Base-by-base conservation (phyloP, 2,888 invertebrate genomes). In the Gonocerus acuteangulatus region DNA sequence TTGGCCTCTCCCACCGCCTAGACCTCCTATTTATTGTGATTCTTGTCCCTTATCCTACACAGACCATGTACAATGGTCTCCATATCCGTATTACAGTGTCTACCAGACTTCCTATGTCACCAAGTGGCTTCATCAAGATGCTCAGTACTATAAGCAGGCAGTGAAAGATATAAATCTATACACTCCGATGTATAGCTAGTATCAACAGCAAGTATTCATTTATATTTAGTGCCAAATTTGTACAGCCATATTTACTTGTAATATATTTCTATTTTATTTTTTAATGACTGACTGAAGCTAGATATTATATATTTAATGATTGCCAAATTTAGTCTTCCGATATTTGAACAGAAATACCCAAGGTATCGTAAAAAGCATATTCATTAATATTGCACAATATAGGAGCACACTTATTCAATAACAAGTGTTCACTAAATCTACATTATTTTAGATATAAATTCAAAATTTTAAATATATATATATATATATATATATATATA, bases 81-180 rank as follows among this genome's bases (percentile, higher is more conserved):
- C 15, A 15, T 63, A 52, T 27, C 45, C 63, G 2, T 59, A 60
- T 34, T 65, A 63, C 52, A 47, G 61, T 22, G 54, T 52, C 23
- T 56, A 57, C 34, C 62, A 63, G 19, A 60, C 63, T 48, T 62
- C 65, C 45, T 65, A 63, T 58, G 61, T 65, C 39, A 63, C 63
- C 47, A 61, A 48, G 32, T 61, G 63, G 61, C 63, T 63, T 15
- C 62, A 62, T 44, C 60, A 63, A n/a, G 65, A 65, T 44, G 63
- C 48, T 7, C 54, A 56, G 34, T 65, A 65, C 60, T 65, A 65
- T 45, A 65, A 65, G 54, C 65, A 65, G 52, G 62, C 65, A 19
- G 61, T 65, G 34, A 63, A 65, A 61, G 62, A 61, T 36, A 61
- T 63, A 54, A 65, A 65, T 62, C 44, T 65, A 2, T 65, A 65